These are phyloP conservation scores for Sparus aurata DNA, from an alignment of 2,797 vertebrate species.

Conservation along the genomic window DNA sequence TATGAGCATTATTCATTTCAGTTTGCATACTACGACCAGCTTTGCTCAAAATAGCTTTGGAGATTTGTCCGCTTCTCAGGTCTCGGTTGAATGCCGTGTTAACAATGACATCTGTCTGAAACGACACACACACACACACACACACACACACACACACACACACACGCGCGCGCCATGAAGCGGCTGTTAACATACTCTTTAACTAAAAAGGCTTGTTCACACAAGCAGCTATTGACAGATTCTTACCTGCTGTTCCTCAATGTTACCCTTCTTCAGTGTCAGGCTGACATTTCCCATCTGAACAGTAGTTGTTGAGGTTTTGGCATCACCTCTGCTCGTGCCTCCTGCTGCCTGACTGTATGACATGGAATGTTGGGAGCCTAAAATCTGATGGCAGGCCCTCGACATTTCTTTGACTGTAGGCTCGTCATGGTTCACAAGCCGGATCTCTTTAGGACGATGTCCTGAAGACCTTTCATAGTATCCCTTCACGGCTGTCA, in stretches of 20 bases:
- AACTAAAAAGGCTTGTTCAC: not conserved
- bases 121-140: too few species aligned
- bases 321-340: not conserved
- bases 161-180: too few species aligned
- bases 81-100: slow-evolving; percentile 41
- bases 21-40: slow-evolving; percentile 67
- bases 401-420: slow-evolving; percentile 85
- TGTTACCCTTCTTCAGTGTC: slow-evolving; percentile 64
- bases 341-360: slow-evolving; percentile 27
- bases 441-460: slow-evolving; percentile 63
- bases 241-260: slow-evolving; percentile 85
- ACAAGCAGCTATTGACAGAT: not conserved
- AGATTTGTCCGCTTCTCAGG: not conserved
- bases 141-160: slow-evolving; percentile 8
- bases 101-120: slow-evolving; percentile 87
- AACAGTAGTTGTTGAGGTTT: not conserved
- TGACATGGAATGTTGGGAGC: fast-evolving
- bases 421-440: slow-evolving; percentile 88
- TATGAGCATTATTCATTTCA: fast-evolving
- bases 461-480: fast-evolving
- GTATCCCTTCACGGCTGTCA: slow-evolving; percentile 66
- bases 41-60: slow-evolving; percentile 63
- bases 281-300: slow-evolving; percentile 64
- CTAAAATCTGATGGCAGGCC: slow-evolving; percentile 70
- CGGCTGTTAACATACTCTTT: not conserved